Conservation (phyloP, 1,140 invertebrate genomes). For the Ditylenchus dipsaci region DNA sequence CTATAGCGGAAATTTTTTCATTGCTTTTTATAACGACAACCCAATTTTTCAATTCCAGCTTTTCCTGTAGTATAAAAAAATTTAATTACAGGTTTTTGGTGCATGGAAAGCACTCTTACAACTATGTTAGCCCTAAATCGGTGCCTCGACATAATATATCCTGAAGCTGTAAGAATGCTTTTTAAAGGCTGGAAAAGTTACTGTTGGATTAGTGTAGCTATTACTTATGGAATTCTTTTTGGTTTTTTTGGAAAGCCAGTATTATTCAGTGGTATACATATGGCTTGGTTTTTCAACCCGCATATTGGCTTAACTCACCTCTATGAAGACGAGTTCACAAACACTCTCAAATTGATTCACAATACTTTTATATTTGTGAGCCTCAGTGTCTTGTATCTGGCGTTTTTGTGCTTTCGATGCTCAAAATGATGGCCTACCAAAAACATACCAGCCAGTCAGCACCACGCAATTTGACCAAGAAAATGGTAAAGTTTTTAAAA, state of each 20-base stretch:
- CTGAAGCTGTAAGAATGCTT: neutral
- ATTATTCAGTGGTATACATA: conserved; percentile 21
- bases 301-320: conserved; percentile 22
- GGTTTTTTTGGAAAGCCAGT: conserved; percentile 24
- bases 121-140: conserved; percentile 26
- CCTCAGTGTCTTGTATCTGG: neutral
- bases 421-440: neutral
- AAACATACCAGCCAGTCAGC: neutral
- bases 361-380: neutral
- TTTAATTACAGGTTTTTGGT: conserved; percentile 2
- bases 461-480: neutral
- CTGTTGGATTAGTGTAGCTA: conserved; percentile 10
- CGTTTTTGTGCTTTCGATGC: neutral
- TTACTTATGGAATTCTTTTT: conserved; percentile 17
- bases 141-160: conserved; percentile 22
- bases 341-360: neutral
- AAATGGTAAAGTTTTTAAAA: conserved; percentile 6
- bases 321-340: conserved; percentile 1
- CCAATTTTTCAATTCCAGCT: too few relatives aligned
- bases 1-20: too few relatives aligned
- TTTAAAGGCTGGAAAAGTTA: conserved; percentile 12
- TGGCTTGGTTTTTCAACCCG: conserved; percentile 29
- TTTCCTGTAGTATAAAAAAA: neutral
- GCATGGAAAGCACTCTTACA: neutral
- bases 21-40: too few relatives aligned